These are phyloP conservation scores for Megaleporinus macrocephalus DNA, from an alignment of 2,113 vertebrate species.

Conservation along the genomic window DNA sequence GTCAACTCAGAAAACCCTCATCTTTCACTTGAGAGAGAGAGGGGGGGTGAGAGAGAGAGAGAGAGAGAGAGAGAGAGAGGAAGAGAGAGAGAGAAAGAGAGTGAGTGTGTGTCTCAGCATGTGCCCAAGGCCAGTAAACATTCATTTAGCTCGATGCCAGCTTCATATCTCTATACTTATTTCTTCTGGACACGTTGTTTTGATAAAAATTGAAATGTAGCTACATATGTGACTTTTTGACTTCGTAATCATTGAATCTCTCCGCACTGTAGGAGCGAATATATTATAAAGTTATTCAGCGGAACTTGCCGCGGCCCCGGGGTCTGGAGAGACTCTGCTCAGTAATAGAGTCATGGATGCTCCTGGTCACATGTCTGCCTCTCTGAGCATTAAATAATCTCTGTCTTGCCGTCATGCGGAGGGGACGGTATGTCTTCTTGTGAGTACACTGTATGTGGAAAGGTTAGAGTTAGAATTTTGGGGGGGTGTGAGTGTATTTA, in stretches of 20 bases:
- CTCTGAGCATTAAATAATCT: constrained; percentile 55
- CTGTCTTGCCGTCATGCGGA: constrained; percentile 65
- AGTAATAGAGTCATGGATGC: constrained; percentile 70
- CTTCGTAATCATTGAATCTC: constrained; percentile 41
- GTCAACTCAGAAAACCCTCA: not conserved
- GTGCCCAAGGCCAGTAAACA: constrained; percentile 57
- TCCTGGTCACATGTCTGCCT: constrained; percentile 62
- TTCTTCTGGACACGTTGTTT: constrained; percentile 69
- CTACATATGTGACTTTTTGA: constrained; percentile 62
- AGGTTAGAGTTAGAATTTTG: constrained; percentile 11
- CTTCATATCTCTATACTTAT: constrained; percentile 69
- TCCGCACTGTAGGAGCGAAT: constrained; percentile 29
- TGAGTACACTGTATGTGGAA: constrained; percentile 22
- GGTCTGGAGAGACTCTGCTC: constrained; percentile 67
- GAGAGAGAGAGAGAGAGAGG: not conserved
- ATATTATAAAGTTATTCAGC: constrained; percentile 63
- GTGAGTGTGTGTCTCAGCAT: constrained; percentile 27
- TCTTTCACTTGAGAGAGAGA: constrained; percentile 16
- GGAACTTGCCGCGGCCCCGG: constrained; percentile 64
- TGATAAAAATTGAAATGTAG: constrained; percentile 68
- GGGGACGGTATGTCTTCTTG: not conserved
- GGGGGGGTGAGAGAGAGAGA: constrained; percentile 7
- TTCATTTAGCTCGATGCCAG: constrained; percentile 72
- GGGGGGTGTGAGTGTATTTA: constrained; percentile 52
- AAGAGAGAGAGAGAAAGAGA: not conserved